phyloP scores from a whole-genome alignment of 1,140 invertebrate species.

The Macrosteles quadrilineatus region DNA sequence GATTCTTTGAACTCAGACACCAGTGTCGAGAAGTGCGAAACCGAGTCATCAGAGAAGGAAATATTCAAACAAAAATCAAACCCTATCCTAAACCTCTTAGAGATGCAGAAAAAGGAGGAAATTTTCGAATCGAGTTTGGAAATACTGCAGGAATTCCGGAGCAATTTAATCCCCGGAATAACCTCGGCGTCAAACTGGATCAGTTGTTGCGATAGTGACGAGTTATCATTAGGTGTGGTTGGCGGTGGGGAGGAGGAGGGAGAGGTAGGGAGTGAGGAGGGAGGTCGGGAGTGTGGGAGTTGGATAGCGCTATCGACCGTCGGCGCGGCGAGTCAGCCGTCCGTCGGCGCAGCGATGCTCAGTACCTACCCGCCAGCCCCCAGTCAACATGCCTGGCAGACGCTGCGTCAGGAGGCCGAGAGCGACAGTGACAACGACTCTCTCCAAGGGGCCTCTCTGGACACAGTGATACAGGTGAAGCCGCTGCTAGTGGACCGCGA shows the following conservation, averaged over 20 bases:
- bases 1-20: conserved; percentile 13
- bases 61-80: conserved; percentile 13
- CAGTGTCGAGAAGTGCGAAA: conserved; percentile 10
- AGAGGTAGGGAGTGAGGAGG: background rate
- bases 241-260: background rate
- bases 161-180: conserved; percentile 27
- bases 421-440: conserved; percentile 17
- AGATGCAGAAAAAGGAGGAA: conserved; percentile 15
- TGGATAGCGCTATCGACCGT: conserved; percentile 14
- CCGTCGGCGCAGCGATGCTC: background rate
- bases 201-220: conserved; percentile 27
- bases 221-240: conserved; percentile 11
- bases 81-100: background rate
- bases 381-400: conserved; percentile 1
- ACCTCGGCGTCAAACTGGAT: conserved; percentile 22
- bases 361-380: conserved; percentile 8
- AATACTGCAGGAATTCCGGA: conserved; percentile 8
- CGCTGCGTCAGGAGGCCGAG: background rate
- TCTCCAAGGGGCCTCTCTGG: background rate
- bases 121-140: conserved; percentile 8
- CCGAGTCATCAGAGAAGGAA: conserved; percentile 3
- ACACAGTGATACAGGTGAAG: conserved; percentile 1
- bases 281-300: conserved; percentile 17
- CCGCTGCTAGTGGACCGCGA: background rate
- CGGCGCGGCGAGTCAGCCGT: background rate